Conservation (phyloP, 2,797 vertebrate species). For the Alauda arvensis region DNA sequence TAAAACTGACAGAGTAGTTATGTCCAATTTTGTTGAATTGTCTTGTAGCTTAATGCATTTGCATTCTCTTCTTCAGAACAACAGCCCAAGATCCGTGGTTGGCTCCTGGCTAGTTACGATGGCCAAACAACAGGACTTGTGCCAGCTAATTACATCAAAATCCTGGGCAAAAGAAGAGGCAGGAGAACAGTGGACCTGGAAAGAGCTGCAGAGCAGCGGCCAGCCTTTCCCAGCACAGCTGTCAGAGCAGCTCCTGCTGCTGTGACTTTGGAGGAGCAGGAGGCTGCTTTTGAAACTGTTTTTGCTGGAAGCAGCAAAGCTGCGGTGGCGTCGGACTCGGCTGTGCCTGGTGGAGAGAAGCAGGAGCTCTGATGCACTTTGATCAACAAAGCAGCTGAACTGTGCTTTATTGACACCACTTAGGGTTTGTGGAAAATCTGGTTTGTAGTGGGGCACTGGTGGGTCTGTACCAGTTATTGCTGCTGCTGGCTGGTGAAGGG, state of each 20-base stretch:
- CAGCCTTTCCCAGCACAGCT: constrained; percentile 42
- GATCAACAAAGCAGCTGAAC: constrained; percentile 30
- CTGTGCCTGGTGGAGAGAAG: constrained; percentile 57
- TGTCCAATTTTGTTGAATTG: neutral
- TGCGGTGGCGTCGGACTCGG: constrained; percentile 29
- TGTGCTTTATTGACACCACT: constrained; percentile 36
- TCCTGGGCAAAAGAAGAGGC: constrained; percentile 91
- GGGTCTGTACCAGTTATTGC: constrained; percentile 45
- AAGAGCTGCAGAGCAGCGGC: constrained; percentile 71
- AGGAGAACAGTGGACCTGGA: constrained; percentile 77
- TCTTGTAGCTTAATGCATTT: neutral
- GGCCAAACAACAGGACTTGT: constrained; percentile 89
- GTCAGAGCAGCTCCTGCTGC: constrained; percentile 47
- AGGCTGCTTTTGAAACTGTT: constrained; percentile 84
- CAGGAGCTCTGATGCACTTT: constrained; percentile 67
- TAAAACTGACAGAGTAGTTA: neutral
- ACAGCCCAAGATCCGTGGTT: constrained; percentile 91
- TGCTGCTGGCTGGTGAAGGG: constrained; percentile 51
- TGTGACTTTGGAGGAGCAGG: constrained; percentile 68
- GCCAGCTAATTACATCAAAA: constrained; percentile 92
- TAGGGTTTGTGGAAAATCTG: constrained; percentile 30
- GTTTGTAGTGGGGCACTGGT: constrained; percentile 51
- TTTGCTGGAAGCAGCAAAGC: constrained; percentile 74
- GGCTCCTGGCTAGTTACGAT: constrained; percentile 92
- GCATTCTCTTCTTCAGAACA: constrained; percentile 75